Evolutionary conservation across 2,113 vertebrate genomes (phyloP), one percentile per base, ranked within the genome.

Genomic region (Sebastes schlegelii): DNA sequence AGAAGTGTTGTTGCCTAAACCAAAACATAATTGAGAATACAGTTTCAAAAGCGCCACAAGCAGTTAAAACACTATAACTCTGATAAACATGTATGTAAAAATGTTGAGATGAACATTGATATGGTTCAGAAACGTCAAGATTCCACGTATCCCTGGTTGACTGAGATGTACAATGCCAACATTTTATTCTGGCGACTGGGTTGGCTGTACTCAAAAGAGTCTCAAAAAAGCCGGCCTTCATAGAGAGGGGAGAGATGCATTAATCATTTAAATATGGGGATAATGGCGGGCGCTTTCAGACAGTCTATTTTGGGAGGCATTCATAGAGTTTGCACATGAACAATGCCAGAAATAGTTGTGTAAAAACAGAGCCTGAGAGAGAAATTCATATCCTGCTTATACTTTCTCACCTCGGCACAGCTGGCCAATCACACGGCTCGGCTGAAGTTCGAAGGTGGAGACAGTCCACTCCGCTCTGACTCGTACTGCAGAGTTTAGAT

Each of bases 241-340:
- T 55, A 71, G 40, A 45, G 12, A 45, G 19, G 10, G 19, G 40
- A 57, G 19, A 4, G 54, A 23, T 46, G n/a, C 19, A 46, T 58
- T 57, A 58, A 46, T 72, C 34, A 21, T 55, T 42, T 40, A 70
- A 42, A n/a, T 55, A 43, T 52, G 51, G 51, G 68, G 51, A 70
- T 70, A 55, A 6, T n/a, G 10, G 51, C 5, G 12, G 12, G 51
- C 40, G 23, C 54, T 58, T 54, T 72, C 8, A 21, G 40, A 21
- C n/a, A 43, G 40, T 58, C 40, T 52, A 40, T 63, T 8, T 42
- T 63, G 61, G 16, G 34, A 63, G 16, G 16, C 8, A 63, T 63
- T 63, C 34, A 19, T 43, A 19, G 8, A 4, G 34, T 40, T 43
- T 26, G 19, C 4, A 63, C 26, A 61, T 7, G n/a, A 34, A 8